phyloP scores from a whole-genome alignment of 2,797 vertebrate species.

The Odontamblyopus lacepedii region DNA sequence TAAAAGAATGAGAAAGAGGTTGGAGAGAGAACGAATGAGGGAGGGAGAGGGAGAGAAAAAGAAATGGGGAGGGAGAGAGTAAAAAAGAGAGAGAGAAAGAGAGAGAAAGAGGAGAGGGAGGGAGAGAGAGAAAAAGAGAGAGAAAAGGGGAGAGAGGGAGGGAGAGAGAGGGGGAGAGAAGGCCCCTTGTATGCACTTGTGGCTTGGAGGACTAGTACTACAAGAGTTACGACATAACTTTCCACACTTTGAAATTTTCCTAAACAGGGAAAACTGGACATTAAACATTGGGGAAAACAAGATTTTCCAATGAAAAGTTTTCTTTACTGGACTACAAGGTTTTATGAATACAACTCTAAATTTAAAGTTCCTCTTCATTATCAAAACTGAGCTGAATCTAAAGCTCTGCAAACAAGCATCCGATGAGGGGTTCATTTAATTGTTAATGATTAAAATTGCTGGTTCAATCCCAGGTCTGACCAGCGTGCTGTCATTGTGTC shows the following conservation, averaged over 20 bases:
- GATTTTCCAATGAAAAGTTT: constrained; percentile 32
- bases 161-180: neutral
- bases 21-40: too few species aligned
- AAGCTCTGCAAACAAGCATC: neutral
- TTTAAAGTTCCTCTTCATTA: too few species aligned
- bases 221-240: constrained; percentile 36
- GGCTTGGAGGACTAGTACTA: constrained; percentile 23
- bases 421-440: too few species aligned
- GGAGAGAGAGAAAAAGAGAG: too few species aligned
- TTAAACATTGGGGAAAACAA: constrained; percentile 13
- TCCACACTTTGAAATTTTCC: constrained; percentile 24
- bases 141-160: too few species aligned
- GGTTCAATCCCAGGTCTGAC: neutral
- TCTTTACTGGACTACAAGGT: neutral
- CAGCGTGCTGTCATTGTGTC: neutral
- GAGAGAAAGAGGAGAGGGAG: too few species aligned
- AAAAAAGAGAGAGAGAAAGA: too few species aligned
- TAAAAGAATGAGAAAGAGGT: too few species aligned
- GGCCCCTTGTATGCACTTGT: constrained; percentile 24
- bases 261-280: constrained; percentile 6
- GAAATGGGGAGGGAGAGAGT: too few species aligned
- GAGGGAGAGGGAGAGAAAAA: too few species aligned
- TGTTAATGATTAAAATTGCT: neutral
- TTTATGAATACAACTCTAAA: too few species aligned
- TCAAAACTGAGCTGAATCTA: too few species aligned